A percentile compares a stretch with the other conserved stretches of the same genome.
These are phyloP conservation scores for Nomada lathburiana DNA, from an alignment of 2,888 invertebrate species.

Conservation along the genomic window DNA sequence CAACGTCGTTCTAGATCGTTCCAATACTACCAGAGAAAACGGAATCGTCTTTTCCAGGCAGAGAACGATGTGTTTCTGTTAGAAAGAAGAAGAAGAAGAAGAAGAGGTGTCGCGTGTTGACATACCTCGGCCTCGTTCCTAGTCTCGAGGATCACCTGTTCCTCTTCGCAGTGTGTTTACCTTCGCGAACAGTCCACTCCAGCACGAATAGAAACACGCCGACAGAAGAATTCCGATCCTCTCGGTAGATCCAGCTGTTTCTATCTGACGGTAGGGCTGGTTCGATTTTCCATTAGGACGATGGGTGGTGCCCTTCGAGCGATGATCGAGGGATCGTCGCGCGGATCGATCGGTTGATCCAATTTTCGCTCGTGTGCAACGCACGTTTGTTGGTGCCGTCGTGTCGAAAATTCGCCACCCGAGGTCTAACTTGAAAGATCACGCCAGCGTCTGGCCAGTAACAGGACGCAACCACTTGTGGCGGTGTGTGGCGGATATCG, in stretches of 20 bases:
- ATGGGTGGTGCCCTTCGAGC: conserved; percentile 48
- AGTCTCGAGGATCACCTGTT: conserved; percentile 32
- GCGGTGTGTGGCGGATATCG: conserved; percentile 64
- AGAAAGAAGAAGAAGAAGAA: background rate
- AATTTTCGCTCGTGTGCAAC: too few relatives aligned
- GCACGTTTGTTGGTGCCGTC: too few relatives aligned
- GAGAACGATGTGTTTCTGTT: background rate
- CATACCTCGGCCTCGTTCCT: background rate
- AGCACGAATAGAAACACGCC: background rate
- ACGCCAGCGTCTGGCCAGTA: conserved; percentile 38
- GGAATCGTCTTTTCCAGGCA: background rate
- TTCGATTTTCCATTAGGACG: conserved; percentile 38
- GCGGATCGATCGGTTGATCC: conserved; percentile 15
- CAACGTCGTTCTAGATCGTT: background rate
- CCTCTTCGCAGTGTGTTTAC: conserved; percentile 21
- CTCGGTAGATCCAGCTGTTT: conserved; percentile 27
- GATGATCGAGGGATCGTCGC: conserved; percentile 29
- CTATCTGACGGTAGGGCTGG: background rate
- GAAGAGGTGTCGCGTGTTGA: conserved; percentile 20
- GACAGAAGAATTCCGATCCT: background rate
- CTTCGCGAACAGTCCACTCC: background rate
- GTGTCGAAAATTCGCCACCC: too few relatives aligned
- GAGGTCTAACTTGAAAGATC: too few relatives aligned
- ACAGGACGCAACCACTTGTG: conserved; percentile 82
- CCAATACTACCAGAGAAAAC: too few relatives aligned